Evolutionary conservation across 2,888 invertebrate species (phyloP).

Genomic region (Aphodius granarius): DNA sequence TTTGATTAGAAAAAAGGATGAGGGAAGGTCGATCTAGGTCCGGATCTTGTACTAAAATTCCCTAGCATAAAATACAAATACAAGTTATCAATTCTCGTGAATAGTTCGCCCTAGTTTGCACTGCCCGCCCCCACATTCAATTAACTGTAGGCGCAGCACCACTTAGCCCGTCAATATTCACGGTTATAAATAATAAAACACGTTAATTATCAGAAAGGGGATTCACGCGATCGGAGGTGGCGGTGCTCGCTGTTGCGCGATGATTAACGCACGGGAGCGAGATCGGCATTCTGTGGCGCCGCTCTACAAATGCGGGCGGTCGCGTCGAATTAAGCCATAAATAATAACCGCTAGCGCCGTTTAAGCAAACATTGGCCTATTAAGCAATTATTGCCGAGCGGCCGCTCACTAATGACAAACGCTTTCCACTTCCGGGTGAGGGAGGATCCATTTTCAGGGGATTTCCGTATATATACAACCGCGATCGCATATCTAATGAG

Average conservation of each 20-base stretch:
- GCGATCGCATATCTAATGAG: background rate
- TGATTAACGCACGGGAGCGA: background rate
- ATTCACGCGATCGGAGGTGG: background rate
- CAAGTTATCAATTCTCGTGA: background rate
- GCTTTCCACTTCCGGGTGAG: conserved; percentile 21
- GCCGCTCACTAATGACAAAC: conserved; percentile 36
- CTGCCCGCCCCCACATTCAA: background rate
- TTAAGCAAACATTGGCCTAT: conserved; percentile 32
- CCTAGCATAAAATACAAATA: too few species aligned
- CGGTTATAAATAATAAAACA: background rate
- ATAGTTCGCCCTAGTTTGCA: background rate
- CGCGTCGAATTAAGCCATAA: conserved; percentile 30
- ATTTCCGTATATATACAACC: background rate
- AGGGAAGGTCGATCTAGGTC: too few species aligned
- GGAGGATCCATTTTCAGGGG: background rate
- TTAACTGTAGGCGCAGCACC: background rate
- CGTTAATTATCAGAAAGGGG: background rate
- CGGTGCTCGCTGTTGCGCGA: background rate
- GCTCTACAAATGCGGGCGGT: background rate
- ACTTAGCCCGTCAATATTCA: background rate
- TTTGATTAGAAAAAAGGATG: too few species aligned
- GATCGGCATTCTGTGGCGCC: background rate
- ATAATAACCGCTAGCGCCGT: conserved; percentile 27
- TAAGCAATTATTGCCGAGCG: conserved; percentile 37
- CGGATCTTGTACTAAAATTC: too few species aligned